Percentiles rank a stretch among this genome's conserved stretches.
Conservation (phyloP, 2,888 invertebrate species). For the Spilosoma lubricipeda region DNA sequence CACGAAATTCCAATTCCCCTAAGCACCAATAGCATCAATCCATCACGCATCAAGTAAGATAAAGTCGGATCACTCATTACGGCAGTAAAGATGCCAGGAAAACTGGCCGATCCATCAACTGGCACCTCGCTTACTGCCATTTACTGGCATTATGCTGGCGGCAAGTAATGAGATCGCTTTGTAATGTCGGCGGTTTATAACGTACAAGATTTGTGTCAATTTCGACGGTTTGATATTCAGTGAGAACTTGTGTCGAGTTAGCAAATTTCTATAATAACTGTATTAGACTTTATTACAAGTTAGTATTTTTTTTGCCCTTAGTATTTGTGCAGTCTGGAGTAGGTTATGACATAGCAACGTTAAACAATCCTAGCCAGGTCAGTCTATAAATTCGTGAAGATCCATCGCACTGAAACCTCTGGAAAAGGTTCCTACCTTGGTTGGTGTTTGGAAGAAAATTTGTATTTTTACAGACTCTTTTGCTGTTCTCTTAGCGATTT, state of each 20-base stretch:
- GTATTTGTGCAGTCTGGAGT: too few species aligned
- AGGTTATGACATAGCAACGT: too few species aligned
- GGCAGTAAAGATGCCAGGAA: slow-evolving; percentile 34
- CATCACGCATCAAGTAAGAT: slow-evolving; percentile 54
- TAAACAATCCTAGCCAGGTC: too few species aligned
- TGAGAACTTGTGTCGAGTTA: not conserved
- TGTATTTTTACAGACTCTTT: too few species aligned
- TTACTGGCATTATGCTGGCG: slow-evolving; percentile 34
- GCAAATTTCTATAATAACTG: not conserved
- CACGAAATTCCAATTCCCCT: slow-evolving; percentile 27
- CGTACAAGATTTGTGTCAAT: slow-evolving; percentile 10
- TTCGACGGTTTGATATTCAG: not conserved
- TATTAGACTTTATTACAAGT: not conserved
- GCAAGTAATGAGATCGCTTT: slow-evolving; percentile 47
- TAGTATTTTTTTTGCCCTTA: not conserved
- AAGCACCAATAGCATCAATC: slow-evolving; percentile 41
- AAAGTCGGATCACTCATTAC: slow-evolving; percentile 54
- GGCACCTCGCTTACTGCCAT: slow-evolving; percentile 32
- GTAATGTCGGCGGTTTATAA: slow-evolving; percentile 25
- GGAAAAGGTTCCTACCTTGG: too few species aligned
- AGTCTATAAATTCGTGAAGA: too few species aligned
- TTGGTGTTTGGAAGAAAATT: too few species aligned
- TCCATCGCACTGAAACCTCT: too few species aligned
- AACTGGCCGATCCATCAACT: slow-evolving; percentile 55
- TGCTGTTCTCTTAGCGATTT: too few species aligned